A percentile compares a stretch with the other conserved stretches of the same genome.
These are phyloP conservation scores for Bombus affinis DNA, from an alignment of 1,140 invertebrate genomes.

Conservation along the genomic window DNA sequence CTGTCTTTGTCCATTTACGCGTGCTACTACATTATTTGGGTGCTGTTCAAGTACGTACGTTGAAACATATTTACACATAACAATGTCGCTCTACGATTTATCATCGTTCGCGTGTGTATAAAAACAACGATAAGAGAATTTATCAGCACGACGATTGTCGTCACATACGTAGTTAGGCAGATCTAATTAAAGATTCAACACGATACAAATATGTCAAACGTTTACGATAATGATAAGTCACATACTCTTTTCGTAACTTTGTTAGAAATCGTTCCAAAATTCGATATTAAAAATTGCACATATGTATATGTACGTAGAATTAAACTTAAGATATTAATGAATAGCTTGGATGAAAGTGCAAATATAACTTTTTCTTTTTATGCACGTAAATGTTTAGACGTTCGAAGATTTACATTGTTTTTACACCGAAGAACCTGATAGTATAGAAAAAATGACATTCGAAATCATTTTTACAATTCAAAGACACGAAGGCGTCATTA, in stretches of 20 bases:
- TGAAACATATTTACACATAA: neutral
- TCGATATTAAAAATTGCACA: no score
- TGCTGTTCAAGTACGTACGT: slow-evolving; percentile 91
- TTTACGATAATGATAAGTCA: neutral
- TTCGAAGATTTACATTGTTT: neutral
- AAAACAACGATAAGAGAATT: neutral
- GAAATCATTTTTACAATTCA: neutral
- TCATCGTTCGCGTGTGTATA: neutral
- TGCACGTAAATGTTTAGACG: no score
- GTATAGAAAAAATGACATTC: neutral
- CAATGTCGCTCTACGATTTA: neutral
- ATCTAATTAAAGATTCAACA: neutral
- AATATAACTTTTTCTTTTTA: no score
- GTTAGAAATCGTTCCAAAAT: neutral
- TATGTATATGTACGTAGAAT: neutral
- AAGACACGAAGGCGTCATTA: neutral
- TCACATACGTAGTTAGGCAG: no score
- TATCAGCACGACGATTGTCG: neutral
- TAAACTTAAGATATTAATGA: neutral
- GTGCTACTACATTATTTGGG: slow-evolving; percentile 95
- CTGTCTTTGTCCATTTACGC: slow-evolving; percentile 91
- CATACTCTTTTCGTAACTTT: neutral
- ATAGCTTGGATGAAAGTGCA: neutral
- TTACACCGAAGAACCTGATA: neutral
- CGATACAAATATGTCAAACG: neutral